Conservation (phyloP, 2,797 vertebrate species). For the Danio tinwini region DNA sequence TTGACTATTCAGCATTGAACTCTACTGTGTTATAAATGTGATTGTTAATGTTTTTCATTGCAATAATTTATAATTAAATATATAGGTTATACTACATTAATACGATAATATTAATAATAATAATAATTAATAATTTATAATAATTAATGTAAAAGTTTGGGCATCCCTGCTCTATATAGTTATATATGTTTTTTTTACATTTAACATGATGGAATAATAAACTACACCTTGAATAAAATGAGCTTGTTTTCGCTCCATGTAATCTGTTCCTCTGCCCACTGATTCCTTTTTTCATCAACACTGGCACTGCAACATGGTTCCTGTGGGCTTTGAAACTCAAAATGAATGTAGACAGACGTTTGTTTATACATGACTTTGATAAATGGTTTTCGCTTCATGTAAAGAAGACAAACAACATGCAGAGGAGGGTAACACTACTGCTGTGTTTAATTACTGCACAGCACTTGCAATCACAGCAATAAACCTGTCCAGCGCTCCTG, state of each 20-base stretch:
- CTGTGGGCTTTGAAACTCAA: conserved; percentile 53
- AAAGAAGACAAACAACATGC: conserved; percentile 74
- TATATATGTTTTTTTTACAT: no score
- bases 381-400: conserved; percentile 68
- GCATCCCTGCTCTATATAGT: no score
- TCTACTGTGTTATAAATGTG: no score
- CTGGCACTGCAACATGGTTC: conserved; percentile 52
- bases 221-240: neutral
- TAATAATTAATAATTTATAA: no score
- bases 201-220: neutral
- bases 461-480: conserved; percentile 71
- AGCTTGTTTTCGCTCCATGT: neutral
- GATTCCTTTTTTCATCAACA: conserved; percentile 64
- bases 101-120: no score
- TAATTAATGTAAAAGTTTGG: no score
- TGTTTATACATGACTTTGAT: conserved; percentile 73
- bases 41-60: no score
- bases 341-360: conserved; percentile 71
- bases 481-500: conserved; percentile 65
- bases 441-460: conserved; percentile 76
- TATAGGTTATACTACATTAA: no score
- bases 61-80: no score
- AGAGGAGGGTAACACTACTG: conserved; percentile 64
- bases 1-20: no score
- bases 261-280: conserved; percentile 48